Conservation (phyloP, 2,888 invertebrate genomes). For the Dryobotodes eremita region DNA sequence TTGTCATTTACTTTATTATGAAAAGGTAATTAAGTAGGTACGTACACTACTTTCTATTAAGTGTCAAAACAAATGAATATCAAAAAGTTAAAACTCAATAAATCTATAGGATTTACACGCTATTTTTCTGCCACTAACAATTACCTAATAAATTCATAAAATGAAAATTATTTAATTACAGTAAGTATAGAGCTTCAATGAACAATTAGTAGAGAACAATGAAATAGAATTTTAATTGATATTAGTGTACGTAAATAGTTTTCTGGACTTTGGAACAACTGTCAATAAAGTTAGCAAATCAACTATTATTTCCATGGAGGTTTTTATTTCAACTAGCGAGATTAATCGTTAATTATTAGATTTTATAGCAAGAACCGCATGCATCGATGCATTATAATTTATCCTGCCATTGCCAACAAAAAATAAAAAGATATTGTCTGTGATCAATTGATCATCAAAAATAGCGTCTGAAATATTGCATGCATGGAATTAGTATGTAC, state of each 20-base stretch:
- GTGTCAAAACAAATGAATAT: background rate
- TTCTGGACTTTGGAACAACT: slow-evolving; percentile 10
- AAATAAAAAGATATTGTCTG: background rate
- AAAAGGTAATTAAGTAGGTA: background rate
- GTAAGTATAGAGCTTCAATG: background rate
- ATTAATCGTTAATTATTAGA: background rate
- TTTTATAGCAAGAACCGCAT: background rate
- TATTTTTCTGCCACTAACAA: background rate
- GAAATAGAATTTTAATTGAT: slow-evolving; percentile 11
- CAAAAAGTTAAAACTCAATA: background rate
- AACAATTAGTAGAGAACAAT: slow-evolving; percentile 29
- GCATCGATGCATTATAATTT: background rate
- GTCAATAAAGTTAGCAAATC: background rate
- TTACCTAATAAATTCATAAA: background rate
- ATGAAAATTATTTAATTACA: background rate
- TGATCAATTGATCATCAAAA: slow-evolving; percentile 7
- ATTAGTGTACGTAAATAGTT: background rate
- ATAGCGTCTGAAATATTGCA: slow-evolving; percentile 13
- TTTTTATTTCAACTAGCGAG: background rate
- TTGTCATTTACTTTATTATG: background rate
- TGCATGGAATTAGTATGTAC: background rate
- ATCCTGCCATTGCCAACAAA: background rate
- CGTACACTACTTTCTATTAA: background rate
- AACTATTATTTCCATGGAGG: background rate
- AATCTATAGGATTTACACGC: background rate